Evolutionary conservation across 2,888 invertebrate genomes (phyloP), one percentile per base, ranked within the genome.

Genomic region (Spodoptera littoralis): DNA sequence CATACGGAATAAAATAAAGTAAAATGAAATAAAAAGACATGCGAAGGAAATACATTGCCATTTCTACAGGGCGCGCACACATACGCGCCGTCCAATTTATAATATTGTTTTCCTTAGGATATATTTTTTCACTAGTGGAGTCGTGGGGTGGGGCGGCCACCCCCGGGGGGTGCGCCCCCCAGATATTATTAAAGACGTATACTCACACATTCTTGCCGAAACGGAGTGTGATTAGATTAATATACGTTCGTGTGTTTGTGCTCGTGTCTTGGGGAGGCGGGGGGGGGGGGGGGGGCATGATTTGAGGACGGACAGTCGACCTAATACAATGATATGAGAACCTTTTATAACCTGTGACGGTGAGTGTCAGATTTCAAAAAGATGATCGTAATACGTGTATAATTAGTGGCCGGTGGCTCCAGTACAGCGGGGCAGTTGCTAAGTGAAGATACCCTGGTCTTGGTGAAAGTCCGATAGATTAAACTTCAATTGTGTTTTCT

Each of bases 111-210:
- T 94, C 94, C 92, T 92, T 88, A 77, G 91, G 93, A 93, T 93
- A 93, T 94, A 93, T 94, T 94, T 94, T 94, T 94, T 93, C 94
- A 94, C 92, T 94, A 94, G 94, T 90, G 88, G 88, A 87, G 88
- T 85, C 85, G 67, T 71, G 83, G 81, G 76, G 63, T 73, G 78
- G 61, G 70, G 73, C 60, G 61, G 73, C 57, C 36, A 36, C 75
- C 67, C 76, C 74, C 70, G 70, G 75, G 71, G 73, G 77, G 69
- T 73, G 69, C 74, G 69, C 83, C 87, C 89, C 92, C 91, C 90
- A 88, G 94, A 94, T 94, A 94, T 94, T 94, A 94, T 94, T 94
- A 94, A 94, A 94, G 94, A 94, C 93, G 93, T 89, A 91, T 87
- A 93, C 94, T 90, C 94, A 94, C 94, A 94, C 94, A 94, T 92